A percentile compares a stretch with the other conserved stretches of the same genome.
Evolutionary conservation across 2,888 invertebrate species (phyloP).

Genomic region (Scaptomyza flava): DNA sequence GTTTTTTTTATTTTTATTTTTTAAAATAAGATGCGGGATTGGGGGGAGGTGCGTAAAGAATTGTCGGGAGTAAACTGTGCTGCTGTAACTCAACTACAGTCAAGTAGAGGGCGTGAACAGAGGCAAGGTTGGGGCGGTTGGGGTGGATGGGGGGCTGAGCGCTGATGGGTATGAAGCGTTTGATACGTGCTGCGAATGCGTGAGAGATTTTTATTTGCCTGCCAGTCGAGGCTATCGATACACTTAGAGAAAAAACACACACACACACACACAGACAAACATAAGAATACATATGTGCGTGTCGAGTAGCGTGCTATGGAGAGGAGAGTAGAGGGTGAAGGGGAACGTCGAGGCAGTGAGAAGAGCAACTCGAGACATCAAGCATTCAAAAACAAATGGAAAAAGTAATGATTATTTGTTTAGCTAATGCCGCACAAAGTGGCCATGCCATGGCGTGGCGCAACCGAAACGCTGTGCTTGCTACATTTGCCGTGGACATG

Average conservation of each 20-base stretch:
- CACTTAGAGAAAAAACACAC: conserved; percentile 42
- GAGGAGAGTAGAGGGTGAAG: too few relatives aligned
- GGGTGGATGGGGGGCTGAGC: neutral
- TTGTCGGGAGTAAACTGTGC: conserved; percentile 43
- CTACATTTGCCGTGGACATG: conserved; percentile 36
- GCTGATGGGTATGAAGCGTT: conserved; percentile 42
- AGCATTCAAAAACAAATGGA: conserved; percentile 78
- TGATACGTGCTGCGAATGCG: conserved; percentile 76
- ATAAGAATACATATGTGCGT: conserved; percentile 26
- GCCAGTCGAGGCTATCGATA: conserved; percentile 61
- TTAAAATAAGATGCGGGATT: conserved; percentile 62
- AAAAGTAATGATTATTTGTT: conserved; percentile 80
- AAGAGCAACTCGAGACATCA: conserved; percentile 48
- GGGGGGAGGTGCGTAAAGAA: conserved; percentile 12
- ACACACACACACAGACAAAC: conserved; percentile 12
- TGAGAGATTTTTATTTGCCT: conserved; percentile 78
- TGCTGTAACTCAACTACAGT: conserved; percentile 58
- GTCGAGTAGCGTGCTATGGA: neutral
- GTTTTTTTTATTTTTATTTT: conserved; percentile 26
- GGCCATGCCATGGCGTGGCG: conserved; percentile 43
- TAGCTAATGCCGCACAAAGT: conserved; percentile 80
- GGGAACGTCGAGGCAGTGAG: neutral
- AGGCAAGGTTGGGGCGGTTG: neutral
- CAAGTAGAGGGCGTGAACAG: conserved; percentile 58
- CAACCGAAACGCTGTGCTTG: neutral